These are phyloP conservation scores for Latrodectus hesperus DNA, from an alignment of 2,888 invertebrate genomes.

Conservation along the genomic window DNA sequence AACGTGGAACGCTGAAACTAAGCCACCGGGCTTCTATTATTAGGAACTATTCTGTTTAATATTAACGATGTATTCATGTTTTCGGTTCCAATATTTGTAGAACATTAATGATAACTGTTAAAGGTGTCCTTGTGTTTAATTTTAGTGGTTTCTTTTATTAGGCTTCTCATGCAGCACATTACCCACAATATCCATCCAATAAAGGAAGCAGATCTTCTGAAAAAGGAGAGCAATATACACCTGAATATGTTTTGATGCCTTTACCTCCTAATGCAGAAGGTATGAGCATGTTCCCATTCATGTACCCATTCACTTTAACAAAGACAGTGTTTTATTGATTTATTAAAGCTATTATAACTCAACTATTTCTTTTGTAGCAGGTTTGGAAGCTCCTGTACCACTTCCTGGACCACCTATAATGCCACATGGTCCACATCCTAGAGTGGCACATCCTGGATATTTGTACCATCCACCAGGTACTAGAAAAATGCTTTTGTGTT, in stretches of 20 bases:
- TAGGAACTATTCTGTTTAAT: too few relatives aligned
- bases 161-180: constrained; percentile 24
- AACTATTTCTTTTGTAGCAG: constrained; percentile 9
- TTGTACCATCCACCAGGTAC: constrained; percentile 33
- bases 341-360: neutral
- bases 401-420: constrained; percentile 36
- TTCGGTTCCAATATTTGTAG: too few relatives aligned
- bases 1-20: too few relatives aligned
- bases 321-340: neutral
- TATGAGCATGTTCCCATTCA: neutral
- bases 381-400: constrained; percentile 31
- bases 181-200: constrained; percentile 23
- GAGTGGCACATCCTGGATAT: constrained; percentile 31
- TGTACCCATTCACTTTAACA: neutral
- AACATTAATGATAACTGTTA: too few relatives aligned
- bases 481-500: too few relatives aligned
- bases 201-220: constrained; percentile 26
- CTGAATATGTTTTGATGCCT: constrained; percentile 44
- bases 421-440: constrained; percentile 38
- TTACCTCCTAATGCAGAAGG: constrained; percentile 44
- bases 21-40: too few relatives aligned
- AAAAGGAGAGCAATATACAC: constrained; percentile 36
- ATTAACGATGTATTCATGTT: too few relatives aligned
- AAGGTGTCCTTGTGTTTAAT: too few relatives aligned
- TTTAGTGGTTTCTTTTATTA: too few relatives aligned